Evolutionary conservation across 2,888 invertebrate species (phyloP).

Genomic region (Parasteatoda lunata): DNA sequence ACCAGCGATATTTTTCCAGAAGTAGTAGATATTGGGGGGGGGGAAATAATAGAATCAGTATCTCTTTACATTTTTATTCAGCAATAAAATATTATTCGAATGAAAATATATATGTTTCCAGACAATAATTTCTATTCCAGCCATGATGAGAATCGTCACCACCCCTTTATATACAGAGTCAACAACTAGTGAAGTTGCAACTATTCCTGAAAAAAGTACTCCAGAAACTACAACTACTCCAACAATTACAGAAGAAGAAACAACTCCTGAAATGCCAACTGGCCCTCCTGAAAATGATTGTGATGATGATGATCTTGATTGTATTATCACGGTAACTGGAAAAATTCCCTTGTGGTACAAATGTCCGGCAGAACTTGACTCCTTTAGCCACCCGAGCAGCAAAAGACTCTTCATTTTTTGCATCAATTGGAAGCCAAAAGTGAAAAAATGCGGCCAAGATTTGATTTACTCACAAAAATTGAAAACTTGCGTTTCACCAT

Average conservation of each 20-base stretch:
- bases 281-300: slow-evolving; percentile 22
- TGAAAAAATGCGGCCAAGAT: slow-evolving; percentile 40
- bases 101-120: too few species aligned
- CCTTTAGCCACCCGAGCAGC: slow-evolving; percentile 41
- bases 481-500: slow-evolving; percentile 19
- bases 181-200: too few species aligned
- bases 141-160: too few species aligned
- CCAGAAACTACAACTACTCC: not conserved
- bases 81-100: too few species aligned
- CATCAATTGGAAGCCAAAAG: slow-evolving; percentile 36
- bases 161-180: too few species aligned
- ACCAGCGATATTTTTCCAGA: too few species aligned
- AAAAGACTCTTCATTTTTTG: slow-evolving; percentile 43
- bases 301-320: slow-evolving; percentile 44
- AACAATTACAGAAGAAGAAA: too few species aligned
- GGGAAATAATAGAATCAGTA: too few species aligned
- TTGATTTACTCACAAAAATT: slow-evolving; percentile 19
- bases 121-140: too few species aligned
- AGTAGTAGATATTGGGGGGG: too few species aligned
- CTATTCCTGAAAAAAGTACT: not conserved
- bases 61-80: too few species aligned
- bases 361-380: slow-evolving; percentile 34
- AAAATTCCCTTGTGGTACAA: slow-evolving; percentile 23
- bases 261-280: not conserved
- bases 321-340: slow-evolving; percentile 40